These are phyloP conservation scores for Bucco capensis DNA, from an alignment of 2,113 vertebrate genomes.

Conservation along the genomic window DNA sequence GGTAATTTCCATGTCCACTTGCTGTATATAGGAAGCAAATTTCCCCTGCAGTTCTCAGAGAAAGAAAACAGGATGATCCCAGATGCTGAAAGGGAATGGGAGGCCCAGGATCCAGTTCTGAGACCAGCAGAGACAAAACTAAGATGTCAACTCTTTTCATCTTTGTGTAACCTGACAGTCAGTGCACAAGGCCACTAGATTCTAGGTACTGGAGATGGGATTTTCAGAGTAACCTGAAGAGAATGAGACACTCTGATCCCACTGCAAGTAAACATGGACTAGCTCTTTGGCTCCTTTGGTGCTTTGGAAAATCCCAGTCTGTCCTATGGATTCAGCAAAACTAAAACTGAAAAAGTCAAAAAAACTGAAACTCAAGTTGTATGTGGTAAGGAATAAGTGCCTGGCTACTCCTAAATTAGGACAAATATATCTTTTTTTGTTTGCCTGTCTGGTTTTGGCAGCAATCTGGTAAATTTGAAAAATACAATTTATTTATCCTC, in stretches of 20 bases:
- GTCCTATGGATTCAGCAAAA: neutral
- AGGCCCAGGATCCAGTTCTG: neutral
- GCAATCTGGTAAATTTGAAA: neutral
- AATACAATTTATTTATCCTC: neutral
- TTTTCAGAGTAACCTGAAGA: neutral
- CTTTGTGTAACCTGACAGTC: neutral
- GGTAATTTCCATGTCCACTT: neutral
- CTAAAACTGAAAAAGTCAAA: too few species aligned
- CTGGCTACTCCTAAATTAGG: neutral
- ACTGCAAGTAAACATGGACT: fast-evolving
- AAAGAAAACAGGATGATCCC: neutral
- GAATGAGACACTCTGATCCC: neutral
- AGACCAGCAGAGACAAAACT: neutral
- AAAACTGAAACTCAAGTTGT: too few species aligned
- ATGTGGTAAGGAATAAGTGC: too few species aligned
- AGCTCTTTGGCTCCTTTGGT: neutral
- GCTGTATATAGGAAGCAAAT: neutral
- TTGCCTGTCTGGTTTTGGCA: neutral
- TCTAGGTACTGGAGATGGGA: neutral
- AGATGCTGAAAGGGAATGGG: neutral
- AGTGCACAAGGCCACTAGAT: neutral
- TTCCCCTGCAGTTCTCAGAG: neutral
- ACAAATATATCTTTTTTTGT: neutral
- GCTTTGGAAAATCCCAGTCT: neutral
- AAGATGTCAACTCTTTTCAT: neutral